Conservation (phyloP, 2,113 vertebrate genomes). For the Calidris pugnax region DNA sequence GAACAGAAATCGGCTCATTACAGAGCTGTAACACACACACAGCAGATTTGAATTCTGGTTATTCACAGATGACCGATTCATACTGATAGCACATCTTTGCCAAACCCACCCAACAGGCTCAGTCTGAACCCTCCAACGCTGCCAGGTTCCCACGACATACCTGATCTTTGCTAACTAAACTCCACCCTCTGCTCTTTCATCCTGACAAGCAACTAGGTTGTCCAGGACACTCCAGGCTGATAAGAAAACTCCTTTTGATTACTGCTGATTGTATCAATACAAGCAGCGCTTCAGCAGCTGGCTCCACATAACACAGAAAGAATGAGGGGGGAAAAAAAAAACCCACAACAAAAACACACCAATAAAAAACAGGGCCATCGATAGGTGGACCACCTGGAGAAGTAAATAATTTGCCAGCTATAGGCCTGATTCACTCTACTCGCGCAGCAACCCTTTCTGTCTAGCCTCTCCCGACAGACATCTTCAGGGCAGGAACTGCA, state of each 20-base stretch:
- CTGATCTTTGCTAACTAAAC: not conserved
- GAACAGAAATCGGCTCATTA: not conserved
- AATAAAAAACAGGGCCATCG: not conserved
- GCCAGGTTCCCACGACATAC: not conserved
- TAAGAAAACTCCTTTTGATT: not conserved
- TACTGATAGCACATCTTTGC: not conserved
- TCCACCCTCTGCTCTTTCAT: not conserved
- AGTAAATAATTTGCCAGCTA: not conserved
- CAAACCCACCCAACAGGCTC: slow-evolving; percentile 11
- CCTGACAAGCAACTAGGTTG: not conserved
- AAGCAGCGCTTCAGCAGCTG: not conserved
- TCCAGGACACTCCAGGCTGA: not conserved
- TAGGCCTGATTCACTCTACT: not conserved
- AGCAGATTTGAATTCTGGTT: not conserved
- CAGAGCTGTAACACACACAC: not conserved
- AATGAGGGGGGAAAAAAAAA: not conserved
- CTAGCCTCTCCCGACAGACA: not conserved
- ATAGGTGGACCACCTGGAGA: not conserved
- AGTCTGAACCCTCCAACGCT: not conserved
- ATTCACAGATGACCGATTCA: rapidly evolving
- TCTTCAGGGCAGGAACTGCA: not conserved
- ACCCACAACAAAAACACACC: not conserved
- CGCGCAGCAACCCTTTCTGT: not conserved
- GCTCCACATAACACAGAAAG: not conserved
- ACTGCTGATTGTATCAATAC: not conserved